Base-by-base conservation (phyloP, 2,113 vertebrate genomes). In the Noctilio leporinus region DNA sequence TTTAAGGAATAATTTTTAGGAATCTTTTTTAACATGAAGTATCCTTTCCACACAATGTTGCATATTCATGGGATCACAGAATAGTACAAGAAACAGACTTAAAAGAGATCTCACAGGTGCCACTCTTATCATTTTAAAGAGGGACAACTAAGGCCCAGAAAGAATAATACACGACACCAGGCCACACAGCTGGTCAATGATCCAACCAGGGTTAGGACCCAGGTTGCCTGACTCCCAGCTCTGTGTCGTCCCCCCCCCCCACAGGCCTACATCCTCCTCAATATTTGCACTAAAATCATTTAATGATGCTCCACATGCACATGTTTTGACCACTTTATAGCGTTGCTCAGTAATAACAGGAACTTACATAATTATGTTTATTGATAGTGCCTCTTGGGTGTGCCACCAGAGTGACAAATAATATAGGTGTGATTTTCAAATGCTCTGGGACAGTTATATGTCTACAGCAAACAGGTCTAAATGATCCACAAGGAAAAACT, bases 241-340 rank as follows among this genome's bases (percentile, higher is more conserved):
- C 67, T 24, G 17, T 67, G 86, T n/a, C n/a, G n/a, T n/a, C n/a
- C n/a, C n/a, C n/a, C n/a, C n/a, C n/a, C n/a, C n/a, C n/a, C 55
- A 81, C 43, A 81, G 92, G 80, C n/a, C 17, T 26, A 78, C 45
- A 38, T 62, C 78, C 49, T 43, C 49, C n/a, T 26, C 64, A 49
- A 55, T 96, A 95, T 96, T 43, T 93, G 96, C 89, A 94, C 45
- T 53, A 73, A 6, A 85, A 55, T 73, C 77, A 64, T 26, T 80
- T 40, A 45, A 80, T 2, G 11, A 49, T 43, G 20, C 20, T 72
- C n/a, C 12, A 49, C 12, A 49, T 7, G 33, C 16, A 38, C n/a
- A 16, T 4, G 22, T 75, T 91, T 77, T 62, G 40, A 83, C 17
- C 82, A 22, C 64, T 81, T 95, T 69, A 94, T 47, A n/a, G 82